These are phyloP conservation scores for Edolisoma coerulescens DNA, from an alignment of 2,113 vertebrate species.

Conservation along the genomic window DNA sequence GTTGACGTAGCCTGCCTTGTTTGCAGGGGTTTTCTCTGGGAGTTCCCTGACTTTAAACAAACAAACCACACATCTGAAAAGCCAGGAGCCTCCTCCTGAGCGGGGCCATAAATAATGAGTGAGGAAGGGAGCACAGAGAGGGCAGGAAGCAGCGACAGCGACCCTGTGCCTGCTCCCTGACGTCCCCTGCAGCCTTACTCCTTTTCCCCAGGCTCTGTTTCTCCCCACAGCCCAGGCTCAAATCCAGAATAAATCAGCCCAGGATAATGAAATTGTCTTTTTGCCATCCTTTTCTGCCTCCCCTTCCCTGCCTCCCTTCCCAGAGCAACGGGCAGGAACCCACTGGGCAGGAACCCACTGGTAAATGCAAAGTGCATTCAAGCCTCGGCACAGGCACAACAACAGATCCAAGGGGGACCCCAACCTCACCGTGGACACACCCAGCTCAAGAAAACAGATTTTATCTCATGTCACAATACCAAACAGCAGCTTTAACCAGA, in stretches of 20 bases:
- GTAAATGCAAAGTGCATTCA: accelerated
- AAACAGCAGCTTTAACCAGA: background rate
- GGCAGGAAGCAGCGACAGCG: background rate
- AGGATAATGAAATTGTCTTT: accelerated
- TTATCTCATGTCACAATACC: background rate
- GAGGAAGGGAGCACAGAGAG: background rate
- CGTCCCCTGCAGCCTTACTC: background rate
- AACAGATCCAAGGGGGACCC: accelerated
- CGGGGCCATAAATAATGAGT: background rate
- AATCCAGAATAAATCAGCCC: background rate
- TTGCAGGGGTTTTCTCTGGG: background rate
- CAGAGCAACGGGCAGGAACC: background rate
- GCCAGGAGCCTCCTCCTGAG: background rate
- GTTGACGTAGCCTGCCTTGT: background rate
- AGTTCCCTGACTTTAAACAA: background rate
- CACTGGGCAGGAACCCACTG: background rate
- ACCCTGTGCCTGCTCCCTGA: accelerated
- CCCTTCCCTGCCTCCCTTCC: background rate
- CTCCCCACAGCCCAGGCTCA: accelerated
- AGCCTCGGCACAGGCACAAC: accelerated
- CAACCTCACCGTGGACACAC: accelerated
- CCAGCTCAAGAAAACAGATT: background rate
- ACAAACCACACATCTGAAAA: background rate
- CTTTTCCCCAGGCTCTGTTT: background rate
- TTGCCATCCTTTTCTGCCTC: background rate